A percentile compares a stretch with the other conserved stretches of the same genome.
Conservation (phyloP, 1,140 invertebrate species). For the Olivierus martensii region DNA sequence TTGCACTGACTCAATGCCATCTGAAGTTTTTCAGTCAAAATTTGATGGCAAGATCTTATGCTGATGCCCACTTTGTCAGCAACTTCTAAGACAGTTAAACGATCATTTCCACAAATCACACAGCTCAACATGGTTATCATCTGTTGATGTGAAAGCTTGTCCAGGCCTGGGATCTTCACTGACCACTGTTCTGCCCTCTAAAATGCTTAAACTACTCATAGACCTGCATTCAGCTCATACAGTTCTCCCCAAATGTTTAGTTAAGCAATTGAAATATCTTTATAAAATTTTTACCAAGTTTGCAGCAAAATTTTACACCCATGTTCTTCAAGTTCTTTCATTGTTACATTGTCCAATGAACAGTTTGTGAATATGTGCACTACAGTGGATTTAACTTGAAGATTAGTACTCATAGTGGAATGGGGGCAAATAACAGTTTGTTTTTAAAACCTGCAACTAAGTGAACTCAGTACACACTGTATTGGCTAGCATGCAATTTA, state of each 20-base stretch:
- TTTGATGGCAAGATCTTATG: constrained; percentile 5
- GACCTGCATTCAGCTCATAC: not conserved
- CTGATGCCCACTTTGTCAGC: constrained; percentile 12
- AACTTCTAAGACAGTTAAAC: constrained; percentile 19
- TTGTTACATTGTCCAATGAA: no score
- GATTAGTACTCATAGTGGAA: no score
- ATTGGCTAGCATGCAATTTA: no score
- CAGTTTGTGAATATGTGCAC: no score
- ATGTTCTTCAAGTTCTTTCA: not conserved
- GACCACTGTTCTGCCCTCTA: not conserved
- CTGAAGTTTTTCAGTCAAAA: constrained; percentile 15
- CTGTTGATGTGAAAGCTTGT: not conserved
- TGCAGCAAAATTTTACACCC: not conserved
- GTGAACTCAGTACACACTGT: no score
- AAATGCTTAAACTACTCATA: not conserved
- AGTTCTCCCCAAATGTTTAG: not conserved
- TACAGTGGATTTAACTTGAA: no score
- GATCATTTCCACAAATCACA: constrained; percentile 12
- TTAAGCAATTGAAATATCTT: not conserved
- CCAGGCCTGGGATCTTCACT: not conserved
- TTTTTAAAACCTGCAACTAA: no score
- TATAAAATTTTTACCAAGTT: not conserved
- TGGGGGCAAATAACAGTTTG: no score
- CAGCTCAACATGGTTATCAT: not conserved
- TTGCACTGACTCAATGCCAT: constrained; percentile 14